A percentile compares a stretch with the other conserved stretches of the same genome.
Conservation (phyloP, 2,113 vertebrate genomes). For the Castor canadensis region DNA sequence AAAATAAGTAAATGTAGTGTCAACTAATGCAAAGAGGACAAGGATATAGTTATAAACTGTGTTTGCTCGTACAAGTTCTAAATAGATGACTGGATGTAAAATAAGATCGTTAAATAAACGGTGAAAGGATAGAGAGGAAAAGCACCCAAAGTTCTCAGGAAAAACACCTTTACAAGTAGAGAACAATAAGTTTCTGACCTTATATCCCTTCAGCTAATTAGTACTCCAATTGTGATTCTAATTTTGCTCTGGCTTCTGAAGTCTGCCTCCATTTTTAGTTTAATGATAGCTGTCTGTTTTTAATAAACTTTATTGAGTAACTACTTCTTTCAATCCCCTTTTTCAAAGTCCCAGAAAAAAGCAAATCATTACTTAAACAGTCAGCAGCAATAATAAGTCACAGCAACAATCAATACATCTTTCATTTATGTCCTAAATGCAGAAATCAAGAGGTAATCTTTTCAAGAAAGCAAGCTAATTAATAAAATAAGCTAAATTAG, state of each 20-base stretch:
- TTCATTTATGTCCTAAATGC: background rate
- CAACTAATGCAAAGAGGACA: background rate
- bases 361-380: background rate
- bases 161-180: background rate
- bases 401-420: background rate
- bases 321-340: background rate
- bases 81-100: background rate
- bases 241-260: background rate
- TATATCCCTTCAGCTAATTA: background rate
- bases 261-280: background rate
- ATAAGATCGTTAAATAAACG: background rate
- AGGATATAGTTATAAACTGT: background rate
- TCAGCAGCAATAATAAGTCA: background rate
- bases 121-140: background rate
- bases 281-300: background rate
- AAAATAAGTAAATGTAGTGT: background rate
- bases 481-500: background rate
- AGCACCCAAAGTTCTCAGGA: background rate
- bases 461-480: background rate
- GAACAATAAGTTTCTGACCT: background rate
- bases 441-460: background rate
- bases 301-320: constrained; percentile 1
- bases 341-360: background rate
- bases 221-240: background rate
- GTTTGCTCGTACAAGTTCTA: background rate